Conservation (phyloP, 2,113 vertebrate species). For the Grallaria varia region DNA sequence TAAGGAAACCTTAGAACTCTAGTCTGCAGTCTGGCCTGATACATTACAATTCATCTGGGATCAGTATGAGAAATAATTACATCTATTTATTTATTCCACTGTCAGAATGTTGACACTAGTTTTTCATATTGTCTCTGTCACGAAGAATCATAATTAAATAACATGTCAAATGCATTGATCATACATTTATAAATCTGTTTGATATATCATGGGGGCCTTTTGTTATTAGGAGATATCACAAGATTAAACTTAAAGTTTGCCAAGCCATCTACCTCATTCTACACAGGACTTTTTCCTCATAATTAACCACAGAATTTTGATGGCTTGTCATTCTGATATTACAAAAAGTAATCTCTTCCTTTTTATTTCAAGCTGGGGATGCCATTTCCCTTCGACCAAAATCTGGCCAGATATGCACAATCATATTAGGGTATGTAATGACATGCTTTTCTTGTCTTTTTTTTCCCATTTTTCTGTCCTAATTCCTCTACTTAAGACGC, state of each 20-base stretch:
- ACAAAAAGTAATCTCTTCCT: slow-evolving; percentile 57
- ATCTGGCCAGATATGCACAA: slow-evolving; percentile 21
- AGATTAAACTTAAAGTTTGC: slow-evolving; percentile 75
- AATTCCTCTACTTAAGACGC: slow-evolving; percentile 22
- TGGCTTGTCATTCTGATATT: slow-evolving; percentile 67
- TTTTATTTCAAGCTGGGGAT: neutral
- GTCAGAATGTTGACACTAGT: slow-evolving; percentile 85
- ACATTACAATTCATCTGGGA: slow-evolving; percentile 83
- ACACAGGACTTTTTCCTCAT: slow-evolving; percentile 29
- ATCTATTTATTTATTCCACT: slow-evolving; percentile 86
- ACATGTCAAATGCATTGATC: slow-evolving; percentile 82
- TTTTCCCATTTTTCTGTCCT: neutral
- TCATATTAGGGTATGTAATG: slow-evolving; percentile 35
- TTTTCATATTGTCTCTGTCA: slow-evolving; percentile 84
- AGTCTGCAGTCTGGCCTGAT: slow-evolving; percentile 70
- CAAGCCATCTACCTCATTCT: slow-evolving; percentile 56
- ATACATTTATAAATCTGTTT: slow-evolving; percentile 69
- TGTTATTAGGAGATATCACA: slow-evolving; percentile 64
- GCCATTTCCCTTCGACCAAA: neutral
- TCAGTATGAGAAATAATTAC: slow-evolving; percentile 81
- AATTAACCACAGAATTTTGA: slow-evolving; percentile 68
- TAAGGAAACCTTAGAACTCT: slow-evolving; percentile 90
- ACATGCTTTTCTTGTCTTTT: neutral
- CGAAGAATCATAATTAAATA: slow-evolving; percentile 81
- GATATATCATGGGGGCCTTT: slow-evolving; percentile 66